Conservation (phyloP, 1,140 invertebrate species). For the Temnothorax nylanderi region DNA sequence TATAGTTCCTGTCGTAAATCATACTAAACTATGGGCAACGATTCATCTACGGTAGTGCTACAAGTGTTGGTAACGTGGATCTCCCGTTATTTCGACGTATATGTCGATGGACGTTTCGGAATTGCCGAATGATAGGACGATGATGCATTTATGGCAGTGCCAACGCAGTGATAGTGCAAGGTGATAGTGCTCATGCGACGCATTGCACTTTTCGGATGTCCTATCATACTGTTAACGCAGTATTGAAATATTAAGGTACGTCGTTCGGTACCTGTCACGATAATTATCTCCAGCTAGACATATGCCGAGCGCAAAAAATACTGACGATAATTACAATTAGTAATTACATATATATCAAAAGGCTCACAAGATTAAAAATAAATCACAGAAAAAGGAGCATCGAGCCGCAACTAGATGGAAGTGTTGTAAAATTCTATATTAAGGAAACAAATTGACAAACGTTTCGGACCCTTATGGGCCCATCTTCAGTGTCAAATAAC, state of each 20-base stretch:
- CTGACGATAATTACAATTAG: neutral
- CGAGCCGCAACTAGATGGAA: too few species aligned
- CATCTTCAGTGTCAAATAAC: too few species aligned
- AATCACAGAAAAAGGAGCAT: too few species aligned
- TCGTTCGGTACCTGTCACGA: constrained; percentile 16
- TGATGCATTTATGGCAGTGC: constrained; percentile 34
- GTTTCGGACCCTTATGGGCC: too few species aligned
- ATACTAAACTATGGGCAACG: constrained; percentile 18
- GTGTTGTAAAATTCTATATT: too few species aligned
- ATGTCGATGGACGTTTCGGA: neutral
- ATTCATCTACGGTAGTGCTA: constrained; percentile 6
- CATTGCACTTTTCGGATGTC: constrained; percentile 46
- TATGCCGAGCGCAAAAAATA: neutral
- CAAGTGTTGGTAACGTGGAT: neutral
- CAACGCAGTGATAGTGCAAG: constrained; percentile 44
- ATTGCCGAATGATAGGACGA: neutral
- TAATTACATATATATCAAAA: too few species aligned
- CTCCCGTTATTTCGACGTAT: neutral
- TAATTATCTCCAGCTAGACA: neutral
- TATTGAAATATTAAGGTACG: constrained; percentile 38
- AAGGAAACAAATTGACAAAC: too few species aligned
- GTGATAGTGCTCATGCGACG: constrained; percentile 44
- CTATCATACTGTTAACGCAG: constrained; percentile 11
- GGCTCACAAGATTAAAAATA: too few species aligned
- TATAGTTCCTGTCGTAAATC: constrained; percentile 22